Evolutionary conservation across 2,888 invertebrate genomes (phyloP), one percentile per base, ranked within the genome.

Genomic region (Diarsia dahlii): DNA sequence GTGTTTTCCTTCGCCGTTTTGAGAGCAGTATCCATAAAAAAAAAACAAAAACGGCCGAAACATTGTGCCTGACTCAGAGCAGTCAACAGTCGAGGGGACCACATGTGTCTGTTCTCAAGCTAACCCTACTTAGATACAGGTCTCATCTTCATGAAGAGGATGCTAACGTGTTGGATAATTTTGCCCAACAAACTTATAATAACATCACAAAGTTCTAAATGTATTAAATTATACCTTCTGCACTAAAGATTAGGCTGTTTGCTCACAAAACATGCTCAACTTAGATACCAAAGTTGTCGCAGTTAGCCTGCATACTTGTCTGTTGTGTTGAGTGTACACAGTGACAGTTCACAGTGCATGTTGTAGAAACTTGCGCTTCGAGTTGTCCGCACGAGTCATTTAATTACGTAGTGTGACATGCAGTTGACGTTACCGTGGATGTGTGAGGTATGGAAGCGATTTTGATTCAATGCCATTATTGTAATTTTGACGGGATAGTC

Each of bases 341-440:
- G 69, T 71, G 80, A 84, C 82, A 78, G 67, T 81, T 81, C 71
- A 70, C 68, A 72, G 76, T 83, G 80, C 78, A 80, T 82, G 81
- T 76, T 84, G 86, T 78, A 83, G 86, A 81, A 90, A 89, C 90
- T 90, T 84, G 86, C 84, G 71, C 88, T 72, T 76, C 73, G 87
- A 90, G 88, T 87, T 90, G 89, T 90, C 89, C 89, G 85, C 87
- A 82, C 89, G 88, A 90, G 90, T 92, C 90, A 92, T 92, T 92
- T 92, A 91, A 93, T 92, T 92, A 92, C 89, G 84, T 82, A 84
- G 87, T 88, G 89, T 90, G 89, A 90, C 90, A 88, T 87, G 84
- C 85, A 82, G 81, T 72, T 82, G 72, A 80, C 86, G 71, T 71
- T 74, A 52, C 23, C 74, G 3, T 15, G 13, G 80, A 84, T 80